phyloP scores from a whole-genome alignment of 2,888 invertebrate genomes.

The Andrena fulva region DNA sequence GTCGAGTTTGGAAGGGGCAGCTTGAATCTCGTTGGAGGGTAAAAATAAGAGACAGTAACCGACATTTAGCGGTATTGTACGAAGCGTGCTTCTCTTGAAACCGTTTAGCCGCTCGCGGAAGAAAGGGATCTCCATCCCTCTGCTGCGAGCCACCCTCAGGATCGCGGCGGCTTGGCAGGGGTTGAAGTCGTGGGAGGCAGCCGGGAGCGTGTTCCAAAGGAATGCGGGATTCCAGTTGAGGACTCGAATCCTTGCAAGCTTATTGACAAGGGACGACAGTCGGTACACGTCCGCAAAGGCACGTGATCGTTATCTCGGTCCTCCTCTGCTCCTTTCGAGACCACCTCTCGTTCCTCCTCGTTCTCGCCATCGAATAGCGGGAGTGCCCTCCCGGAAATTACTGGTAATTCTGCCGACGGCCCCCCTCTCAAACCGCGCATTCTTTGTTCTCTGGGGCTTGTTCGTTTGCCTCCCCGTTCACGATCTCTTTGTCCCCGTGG shows the following conservation, averaged over 20 bases:
- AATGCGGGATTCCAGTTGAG: conserved; percentile 56
- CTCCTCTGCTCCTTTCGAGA: conserved; percentile 5
- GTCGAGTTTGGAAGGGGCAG: not conserved
- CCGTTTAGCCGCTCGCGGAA: conserved; percentile 53
- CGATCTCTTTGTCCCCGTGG: not conserved
- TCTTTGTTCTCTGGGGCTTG: conserved; percentile 40
- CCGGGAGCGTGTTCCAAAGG: conserved; percentile 38
- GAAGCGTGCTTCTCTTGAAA: conserved; percentile 44
- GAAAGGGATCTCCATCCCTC: conserved; percentile 39
- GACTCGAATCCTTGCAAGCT: conserved; percentile 55
- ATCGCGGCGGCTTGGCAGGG: not conserved
- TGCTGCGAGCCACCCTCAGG: not conserved
- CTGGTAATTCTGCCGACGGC: conserved; percentile 49
- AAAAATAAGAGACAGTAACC: conserved; percentile 24
- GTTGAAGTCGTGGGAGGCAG: not conserved
- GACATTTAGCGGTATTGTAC: conserved; percentile 48
- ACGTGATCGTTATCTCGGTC: conserved; percentile 63
- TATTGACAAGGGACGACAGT: conserved; percentile 67
- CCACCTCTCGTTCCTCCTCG: not conserved
- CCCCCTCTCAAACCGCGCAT: conserved; percentile 29
- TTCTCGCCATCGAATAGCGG: conserved; percentile 24
- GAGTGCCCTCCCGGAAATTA: conserved; percentile 51
- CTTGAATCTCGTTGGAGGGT: not conserved
- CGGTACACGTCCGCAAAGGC: conserved; percentile 63
- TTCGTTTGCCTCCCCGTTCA: conserved; percentile 22